Evolutionary conservation across 2,113 vertebrate species (phyloP).

Genomic region (Scalopus aquaticus): DNA sequence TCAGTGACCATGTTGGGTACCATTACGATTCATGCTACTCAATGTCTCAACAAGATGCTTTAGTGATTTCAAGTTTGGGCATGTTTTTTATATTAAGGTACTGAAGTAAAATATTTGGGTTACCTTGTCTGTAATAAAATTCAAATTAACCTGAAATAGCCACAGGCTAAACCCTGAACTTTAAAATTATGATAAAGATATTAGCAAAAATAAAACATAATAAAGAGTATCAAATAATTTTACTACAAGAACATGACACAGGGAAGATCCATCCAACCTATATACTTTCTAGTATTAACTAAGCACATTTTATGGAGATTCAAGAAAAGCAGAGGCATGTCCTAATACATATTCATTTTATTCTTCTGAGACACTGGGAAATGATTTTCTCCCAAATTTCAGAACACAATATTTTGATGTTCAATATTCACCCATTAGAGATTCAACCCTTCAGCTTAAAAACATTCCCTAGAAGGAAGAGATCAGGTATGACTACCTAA

Average conservation of each 20-base stretch:
- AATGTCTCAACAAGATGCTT: constrained; percentile 3
- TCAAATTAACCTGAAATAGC: not conserved
- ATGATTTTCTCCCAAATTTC: not conserved
- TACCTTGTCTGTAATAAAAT: constrained; percentile 9
- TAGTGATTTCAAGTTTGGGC: not conserved
- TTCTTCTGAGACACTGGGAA: not conserved
- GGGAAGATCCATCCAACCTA: not conserved
- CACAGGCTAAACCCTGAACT: constrained; percentile 6
- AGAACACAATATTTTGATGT: not conserved
- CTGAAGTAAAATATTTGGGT: not conserved
- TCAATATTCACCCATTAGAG: not conserved
- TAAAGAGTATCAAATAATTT: constrained; percentile 17
- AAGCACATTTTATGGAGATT: not conserved
- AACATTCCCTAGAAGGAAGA: not conserved
- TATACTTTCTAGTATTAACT: not conserved
- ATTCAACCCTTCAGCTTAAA: not conserved
- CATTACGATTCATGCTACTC: not conserved
- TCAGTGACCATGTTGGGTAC: not conserved
- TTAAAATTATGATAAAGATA: not conserved
- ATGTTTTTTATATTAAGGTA: constrained; percentile 14
- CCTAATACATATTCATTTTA: not conserved
- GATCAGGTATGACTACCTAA: not conserved
- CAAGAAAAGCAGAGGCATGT: not conserved
- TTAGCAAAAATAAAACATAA: constrained; percentile 1
- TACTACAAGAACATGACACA: not conserved